A percentile compares a stretch with the other conserved stretches of the same genome.
These are phyloP conservation scores for Trachelus stipa DNA, from an alignment of 2,888 invertebrate species.

Conservation along the genomic window DNA sequence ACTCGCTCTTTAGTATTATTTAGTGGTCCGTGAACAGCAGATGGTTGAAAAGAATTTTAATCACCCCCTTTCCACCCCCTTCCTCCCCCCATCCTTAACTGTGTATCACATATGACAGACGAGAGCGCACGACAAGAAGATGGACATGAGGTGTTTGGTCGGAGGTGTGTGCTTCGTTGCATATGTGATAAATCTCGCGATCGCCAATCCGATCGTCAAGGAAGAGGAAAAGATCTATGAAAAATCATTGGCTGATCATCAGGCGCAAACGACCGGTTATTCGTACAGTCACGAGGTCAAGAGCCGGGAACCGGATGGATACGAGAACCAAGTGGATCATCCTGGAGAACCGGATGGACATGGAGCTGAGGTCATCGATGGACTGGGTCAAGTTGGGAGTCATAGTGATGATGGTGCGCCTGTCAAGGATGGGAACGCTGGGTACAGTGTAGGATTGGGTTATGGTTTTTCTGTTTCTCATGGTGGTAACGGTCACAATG, in stretches of 20 bases:
- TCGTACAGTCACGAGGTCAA: slow-evolving; percentile 7
- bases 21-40: slow-evolving; percentile 20
- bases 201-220: background rate
- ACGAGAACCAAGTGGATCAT: slow-evolving; percentile 7
- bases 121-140: background rate
- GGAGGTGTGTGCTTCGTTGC: background rate
- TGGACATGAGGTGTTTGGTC: background rate
- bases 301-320: slow-evolving; percentile 14
- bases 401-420: background rate
- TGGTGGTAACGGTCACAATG: background rate
- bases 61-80: too few species aligned
- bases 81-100: too few species aligned
- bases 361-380: background rate
- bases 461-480: background rate
- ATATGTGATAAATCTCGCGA: background rate
- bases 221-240: slow-evolving; percentile 10
- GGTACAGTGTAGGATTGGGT: background rate
- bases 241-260: slow-evolving; percentile 8
- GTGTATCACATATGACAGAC: background rate
- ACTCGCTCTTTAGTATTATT: slow-evolving; percentile 19
- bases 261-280: slow-evolving; percentile 13
- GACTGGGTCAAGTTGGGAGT: background rate
- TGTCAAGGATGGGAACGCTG: background rate
- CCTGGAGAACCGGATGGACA: background rate
- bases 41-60: background rate